These are phyloP conservation scores for Athrips mouffetella DNA, from an alignment of 2,888 invertebrate genomes.

Conservation along the genomic window DNA sequence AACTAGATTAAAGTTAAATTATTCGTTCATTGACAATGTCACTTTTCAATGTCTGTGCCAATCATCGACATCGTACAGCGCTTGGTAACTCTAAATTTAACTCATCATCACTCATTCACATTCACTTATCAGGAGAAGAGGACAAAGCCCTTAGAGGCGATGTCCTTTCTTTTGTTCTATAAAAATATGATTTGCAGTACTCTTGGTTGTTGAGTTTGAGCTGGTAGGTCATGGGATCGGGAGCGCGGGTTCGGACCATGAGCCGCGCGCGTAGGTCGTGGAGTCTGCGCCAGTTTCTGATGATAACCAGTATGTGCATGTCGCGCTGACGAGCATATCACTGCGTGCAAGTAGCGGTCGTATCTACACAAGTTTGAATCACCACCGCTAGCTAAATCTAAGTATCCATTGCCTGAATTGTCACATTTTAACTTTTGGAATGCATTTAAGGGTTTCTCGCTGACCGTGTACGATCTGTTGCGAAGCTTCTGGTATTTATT, in stretches of 20 bases:
- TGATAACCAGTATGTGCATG: conserved; percentile 71
- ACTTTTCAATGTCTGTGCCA: conserved; percentile 21
- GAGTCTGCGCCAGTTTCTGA: conserved; percentile 53
- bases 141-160: conserved; percentile 42
- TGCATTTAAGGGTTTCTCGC: conserved; percentile 62
- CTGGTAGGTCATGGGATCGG: conserved; percentile 61
- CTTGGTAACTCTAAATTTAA: conserved; percentile 53
- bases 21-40: conserved; percentile 26
- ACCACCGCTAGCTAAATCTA: conserved; percentile 80
- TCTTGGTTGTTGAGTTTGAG: conserved; percentile 53
- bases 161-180: conserved; percentile 58
- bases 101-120: conserved; percentile 10
- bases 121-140: conserved; percentile 33
- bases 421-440: conserved; percentile 62
- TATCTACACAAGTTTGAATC: conserved; percentile 77
- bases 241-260: conserved; percentile 48
- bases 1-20: conserved; percentile 18
- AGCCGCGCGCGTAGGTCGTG: conserved; percentile 35
- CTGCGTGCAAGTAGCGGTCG: conserved; percentile 81
- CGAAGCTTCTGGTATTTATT: conserved; percentile 66
- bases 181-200: conserved; percentile 73
- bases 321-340: conserved; percentile 76
- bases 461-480: conserved; percentile 74
- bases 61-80: conserved; percentile 31
- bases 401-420: conserved; percentile 73